These are phyloP conservation scores for Synodontis membranacea DNA, from an alignment of 2,113 vertebrate genomes.

Conservation along the genomic window DNA sequence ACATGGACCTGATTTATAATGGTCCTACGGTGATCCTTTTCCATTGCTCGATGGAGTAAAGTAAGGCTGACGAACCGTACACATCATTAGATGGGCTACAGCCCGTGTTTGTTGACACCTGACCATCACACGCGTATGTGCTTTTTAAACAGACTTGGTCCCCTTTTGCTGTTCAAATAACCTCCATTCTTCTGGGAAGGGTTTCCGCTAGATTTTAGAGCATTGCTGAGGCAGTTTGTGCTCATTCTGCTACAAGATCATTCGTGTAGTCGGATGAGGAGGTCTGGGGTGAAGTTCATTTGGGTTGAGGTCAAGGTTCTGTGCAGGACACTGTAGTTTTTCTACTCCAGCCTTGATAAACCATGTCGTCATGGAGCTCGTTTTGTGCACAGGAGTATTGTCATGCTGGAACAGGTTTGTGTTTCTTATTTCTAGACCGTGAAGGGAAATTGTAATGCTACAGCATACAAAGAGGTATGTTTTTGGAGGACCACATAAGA, in stretches of 20 bases:
- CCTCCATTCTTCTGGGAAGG: no score
- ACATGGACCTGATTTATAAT: neutral
- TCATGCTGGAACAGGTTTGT: neutral
- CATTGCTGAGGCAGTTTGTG: neutral
- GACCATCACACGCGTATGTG: neutral
- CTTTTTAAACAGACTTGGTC: neutral
- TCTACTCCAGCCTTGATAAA: neutral
- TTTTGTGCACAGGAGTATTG: neutral
- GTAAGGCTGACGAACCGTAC: neutral
- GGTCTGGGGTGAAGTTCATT: neutral
- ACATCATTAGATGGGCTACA: neutral
- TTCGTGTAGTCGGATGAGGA: neutral
- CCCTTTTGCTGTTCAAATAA: neutral
- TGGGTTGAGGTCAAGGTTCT: neutral
- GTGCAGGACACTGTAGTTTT: neutral
- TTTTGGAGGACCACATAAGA: no score
- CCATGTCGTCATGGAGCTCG: no score
- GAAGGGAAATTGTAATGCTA: neutral
- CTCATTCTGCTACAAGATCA: neutral
- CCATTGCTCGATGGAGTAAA: neutral
- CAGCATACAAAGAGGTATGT: neutral
- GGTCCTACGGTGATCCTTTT: neutral
- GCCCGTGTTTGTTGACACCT: neutral
- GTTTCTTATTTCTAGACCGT: neutral
- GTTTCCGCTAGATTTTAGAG: neutral